Conservation (phyloP, 2,113 vertebrate genomes). For the Campylomormyrus numenius region DNA sequence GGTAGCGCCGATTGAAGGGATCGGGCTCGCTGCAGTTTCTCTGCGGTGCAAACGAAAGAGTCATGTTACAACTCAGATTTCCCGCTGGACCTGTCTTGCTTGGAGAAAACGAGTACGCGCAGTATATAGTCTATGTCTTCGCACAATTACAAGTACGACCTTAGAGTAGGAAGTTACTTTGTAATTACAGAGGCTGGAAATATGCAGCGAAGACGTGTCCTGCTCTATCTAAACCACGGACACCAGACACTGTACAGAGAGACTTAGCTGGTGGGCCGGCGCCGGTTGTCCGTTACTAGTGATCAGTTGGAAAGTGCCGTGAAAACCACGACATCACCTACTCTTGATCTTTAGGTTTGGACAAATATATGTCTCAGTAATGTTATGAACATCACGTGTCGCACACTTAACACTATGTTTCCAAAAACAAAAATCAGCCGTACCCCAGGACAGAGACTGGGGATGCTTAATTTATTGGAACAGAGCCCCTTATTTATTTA, state of each 20-base stretch:
- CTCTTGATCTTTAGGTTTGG: neutral
- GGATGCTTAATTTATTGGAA: neutral
- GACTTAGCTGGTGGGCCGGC: neutral
- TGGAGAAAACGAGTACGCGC: neutral
- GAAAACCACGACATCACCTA: neutral
- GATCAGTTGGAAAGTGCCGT: neutral
- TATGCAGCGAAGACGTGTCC: neutral
- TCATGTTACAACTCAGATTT: neutral
- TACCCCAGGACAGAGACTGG: neutral
- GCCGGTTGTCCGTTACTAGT: neutral
- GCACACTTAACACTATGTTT: neutral
- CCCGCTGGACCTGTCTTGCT: neutral
- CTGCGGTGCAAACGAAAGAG: neutral
- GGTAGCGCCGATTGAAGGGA: neutral
- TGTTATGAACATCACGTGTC: neutral
- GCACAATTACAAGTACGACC: neutral
- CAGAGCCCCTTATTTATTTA: neutral
- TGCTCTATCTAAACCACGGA: neutral
- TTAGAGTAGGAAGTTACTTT: neutral
- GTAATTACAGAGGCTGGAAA: neutral
- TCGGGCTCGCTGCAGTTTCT: neutral
- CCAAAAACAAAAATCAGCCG: neutral
- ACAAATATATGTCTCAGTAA: neutral
- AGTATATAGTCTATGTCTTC: neutral
- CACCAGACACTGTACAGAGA: neutral